Conservation (phyloP, 2,797 vertebrate species). For the Pangasius djambal region DNA sequence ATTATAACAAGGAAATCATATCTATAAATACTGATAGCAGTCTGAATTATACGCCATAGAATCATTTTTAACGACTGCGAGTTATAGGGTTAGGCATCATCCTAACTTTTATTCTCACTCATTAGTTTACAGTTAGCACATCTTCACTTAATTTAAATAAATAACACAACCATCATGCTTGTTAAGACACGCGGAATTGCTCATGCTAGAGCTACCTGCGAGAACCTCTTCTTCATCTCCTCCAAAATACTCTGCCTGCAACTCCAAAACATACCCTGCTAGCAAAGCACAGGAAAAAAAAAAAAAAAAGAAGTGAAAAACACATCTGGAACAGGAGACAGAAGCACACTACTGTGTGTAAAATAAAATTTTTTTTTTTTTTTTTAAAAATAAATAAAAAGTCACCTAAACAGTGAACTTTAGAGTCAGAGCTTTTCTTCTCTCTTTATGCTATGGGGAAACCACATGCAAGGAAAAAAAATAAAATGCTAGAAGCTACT, state of each 20-base stretch:
- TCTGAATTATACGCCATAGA: too few relatives aligned
- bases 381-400: too few relatives aligned
- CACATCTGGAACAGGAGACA: neutral
- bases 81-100: neutral
- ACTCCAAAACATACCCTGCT: conserved; percentile 94
- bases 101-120: neutral
- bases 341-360: neutral
- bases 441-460: too few relatives aligned
- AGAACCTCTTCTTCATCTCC: conserved; percentile 96
- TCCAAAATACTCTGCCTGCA: conserved; percentile 98
- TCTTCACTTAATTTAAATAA: too few relatives aligned
- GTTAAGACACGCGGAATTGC: conserved; percentile 34
- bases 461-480: too few relatives aligned
- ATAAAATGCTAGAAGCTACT: conserved; percentile 6
- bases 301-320: conserved; percentile 7
- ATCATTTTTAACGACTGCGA: neutral
- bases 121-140: neutral
- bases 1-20: neutral
- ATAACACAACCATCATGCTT: conserved; percentile 54
- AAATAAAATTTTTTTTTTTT: neutral
- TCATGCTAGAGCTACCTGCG: conserved; percentile 82
- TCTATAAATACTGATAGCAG: neutral
- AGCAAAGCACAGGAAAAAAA: conserved; percentile 60
- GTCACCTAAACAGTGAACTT: neutral
- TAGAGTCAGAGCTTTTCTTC: neutral